Evolutionary conservation across 2,113 vertebrate genomes (phyloP), one percentile per base, ranked within the genome.

Genomic region (Furnarius figulus): DNA sequence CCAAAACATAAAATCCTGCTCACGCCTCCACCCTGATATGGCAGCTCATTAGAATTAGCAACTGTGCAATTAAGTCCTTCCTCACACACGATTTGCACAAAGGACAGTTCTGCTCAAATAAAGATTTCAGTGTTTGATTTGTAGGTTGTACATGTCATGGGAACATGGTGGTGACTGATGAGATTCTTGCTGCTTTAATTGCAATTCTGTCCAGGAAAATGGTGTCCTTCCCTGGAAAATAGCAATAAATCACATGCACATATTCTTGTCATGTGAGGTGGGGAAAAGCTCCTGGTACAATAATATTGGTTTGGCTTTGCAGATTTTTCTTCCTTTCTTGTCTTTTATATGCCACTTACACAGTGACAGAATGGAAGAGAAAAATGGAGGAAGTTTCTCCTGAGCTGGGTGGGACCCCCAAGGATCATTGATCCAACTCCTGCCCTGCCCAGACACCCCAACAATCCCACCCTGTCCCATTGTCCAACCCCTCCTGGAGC

Each of bases 111-210:
- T 56, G 77, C 71, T 94, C 56, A 81, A 94, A 94, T 94, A 79
- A 82, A 96, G 94, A 96, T 93, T 92, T 95, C 77, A 39, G n/a
- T 7, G 74, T 89, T 87, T 90, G 87, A 66, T 89, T 88, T 70
- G 68, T 59, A 58, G 66, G 92, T 39, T 66, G 94, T 77, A 37
- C 75, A 1, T 40, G 88, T 73, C 94, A 73, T 2, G 12, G 59
- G n/a, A 58, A 78, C 85, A 59, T 1, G 53, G 49, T 47, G 66
- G 33, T 87, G 93, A 91, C 67, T 49, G 89, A 95, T 90, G 80
- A 89, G 93, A 72, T 67, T 35, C 71, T 10, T 52, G 56, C 81
- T 72, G 87, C 89, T 82, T 46, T 90, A 94, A 27, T 86, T 93
- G 82, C 63, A 50, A 33, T 70, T 86, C 92, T 35, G 5, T 47